A percentile compares a stretch with the other conserved stretches of the same genome.
These are phyloP conservation scores for Hybos culiciformis DNA, from an alignment of 2,888 invertebrate genomes.

Conservation along the genomic window DNA sequence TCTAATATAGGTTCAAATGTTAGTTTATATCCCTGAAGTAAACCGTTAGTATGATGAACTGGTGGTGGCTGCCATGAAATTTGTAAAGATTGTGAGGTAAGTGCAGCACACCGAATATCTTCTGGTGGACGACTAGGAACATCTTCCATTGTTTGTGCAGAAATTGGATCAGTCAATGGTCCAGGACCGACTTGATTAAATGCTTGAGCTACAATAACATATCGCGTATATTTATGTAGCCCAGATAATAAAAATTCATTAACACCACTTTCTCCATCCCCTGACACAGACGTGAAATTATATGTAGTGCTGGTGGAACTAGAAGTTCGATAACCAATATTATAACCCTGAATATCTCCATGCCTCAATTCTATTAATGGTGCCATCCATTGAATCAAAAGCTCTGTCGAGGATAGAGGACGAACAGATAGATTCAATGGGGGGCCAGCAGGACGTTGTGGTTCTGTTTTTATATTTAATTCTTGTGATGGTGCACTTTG, in stretches of 20 bases:
- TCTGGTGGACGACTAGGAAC: constrained; percentile 68
- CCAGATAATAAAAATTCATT: constrained; percentile 50
- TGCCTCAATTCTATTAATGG: constrained; percentile 55
- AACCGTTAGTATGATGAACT: constrained; percentile 56
- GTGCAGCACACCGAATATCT: constrained; percentile 58
- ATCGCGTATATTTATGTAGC: constrained; percentile 50
- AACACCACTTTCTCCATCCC: constrained; percentile 53
- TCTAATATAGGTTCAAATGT: constrained; percentile 52
- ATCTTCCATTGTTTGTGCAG: constrained; percentile 59
- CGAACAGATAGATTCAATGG: constrained; percentile 52
- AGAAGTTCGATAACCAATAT: constrained; percentile 42
- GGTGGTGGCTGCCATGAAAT: constrained; percentile 71
- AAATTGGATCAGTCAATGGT: constrained; percentile 51
- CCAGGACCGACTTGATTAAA: constrained; percentile 63
- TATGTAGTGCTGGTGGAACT: constrained; percentile 41
- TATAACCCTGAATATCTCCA: constrained; percentile 63
- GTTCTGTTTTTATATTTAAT: constrained; percentile 49
- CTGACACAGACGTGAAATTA: constrained; percentile 54
- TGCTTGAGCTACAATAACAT: constrained; percentile 56
- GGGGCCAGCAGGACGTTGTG: constrained; percentile 56
- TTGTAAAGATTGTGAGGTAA: constrained; percentile 62
- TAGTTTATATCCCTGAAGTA: constrained; percentile 61
- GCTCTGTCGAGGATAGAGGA: constrained; percentile 57
- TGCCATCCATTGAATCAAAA: constrained; percentile 60
- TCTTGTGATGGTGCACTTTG: constrained; percentile 53